A percentile compares a stretch with the other conserved stretches of the same genome.
Evolutionary conservation across 2,888 invertebrate genomes (phyloP).

Genomic region (Clostera curtula): DNA sequence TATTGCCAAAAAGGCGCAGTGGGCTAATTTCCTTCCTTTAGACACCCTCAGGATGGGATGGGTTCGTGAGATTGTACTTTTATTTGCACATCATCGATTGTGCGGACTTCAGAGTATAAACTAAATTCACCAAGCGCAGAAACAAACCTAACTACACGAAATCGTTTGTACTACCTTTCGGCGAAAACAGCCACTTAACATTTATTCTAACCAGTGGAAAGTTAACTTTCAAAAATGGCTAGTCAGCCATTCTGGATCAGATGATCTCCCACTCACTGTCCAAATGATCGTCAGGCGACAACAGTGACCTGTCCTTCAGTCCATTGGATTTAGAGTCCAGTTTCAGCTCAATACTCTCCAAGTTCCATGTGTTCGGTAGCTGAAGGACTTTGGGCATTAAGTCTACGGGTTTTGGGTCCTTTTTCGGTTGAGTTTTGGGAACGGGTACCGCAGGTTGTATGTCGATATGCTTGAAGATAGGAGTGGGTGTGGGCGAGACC

Average conservation of each 20-base stretch:
- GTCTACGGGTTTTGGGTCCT: conserved; percentile 29
- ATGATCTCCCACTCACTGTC: conserved; percentile 67
- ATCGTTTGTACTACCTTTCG: too few relatives aligned
- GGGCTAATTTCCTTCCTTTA: too few relatives aligned
- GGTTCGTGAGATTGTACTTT: too few relatives aligned
- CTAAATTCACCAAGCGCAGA: too few relatives aligned
- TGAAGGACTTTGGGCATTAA: conserved; percentile 65
- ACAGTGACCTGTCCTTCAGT: conserved; percentile 30
- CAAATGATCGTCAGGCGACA: conserved; percentile 55
- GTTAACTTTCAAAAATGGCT: conserved; percentile 7
- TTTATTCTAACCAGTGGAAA: too few relatives aligned
- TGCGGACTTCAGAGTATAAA: too few relatives aligned
- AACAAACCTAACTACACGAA: too few relatives aligned
- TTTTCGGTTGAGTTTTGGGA: too few relatives aligned
- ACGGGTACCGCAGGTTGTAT: conserved; percentile 11
- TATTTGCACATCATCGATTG: too few relatives aligned
- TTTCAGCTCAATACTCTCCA: conserved; percentile 62
- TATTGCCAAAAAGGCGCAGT: too few relatives aligned
- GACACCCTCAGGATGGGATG: too few relatives aligned
- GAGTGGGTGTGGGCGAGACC: conserved; percentile 7
- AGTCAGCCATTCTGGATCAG: conserved; percentile 31
- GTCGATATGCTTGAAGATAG: conserved; percentile 12
- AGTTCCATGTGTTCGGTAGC: conserved; percentile 76
- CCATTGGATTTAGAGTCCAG: conserved; percentile 46
- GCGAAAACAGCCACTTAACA: too few relatives aligned